Evolutionary conservation across 2,113 vertebrate species (phyloP).

Genomic region (Ranitomeya imitator): DNA sequence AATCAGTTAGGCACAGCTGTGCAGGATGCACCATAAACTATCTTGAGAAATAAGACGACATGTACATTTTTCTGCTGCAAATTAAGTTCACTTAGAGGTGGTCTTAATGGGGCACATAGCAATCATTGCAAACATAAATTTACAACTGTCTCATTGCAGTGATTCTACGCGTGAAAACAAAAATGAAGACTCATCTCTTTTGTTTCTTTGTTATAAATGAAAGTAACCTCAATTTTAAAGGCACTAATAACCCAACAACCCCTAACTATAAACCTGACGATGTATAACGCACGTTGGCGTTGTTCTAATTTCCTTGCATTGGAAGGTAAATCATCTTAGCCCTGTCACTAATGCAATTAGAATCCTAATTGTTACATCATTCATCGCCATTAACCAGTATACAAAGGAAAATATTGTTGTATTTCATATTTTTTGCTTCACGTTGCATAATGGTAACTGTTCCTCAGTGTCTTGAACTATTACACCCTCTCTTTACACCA

Average conservation of each 20-base stretch:
- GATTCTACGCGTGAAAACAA: constrained; percentile 72
- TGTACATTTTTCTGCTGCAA: constrained; percentile 85
- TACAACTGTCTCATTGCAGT: constrained; percentile 77
- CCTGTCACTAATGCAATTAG: constrained; percentile 29
- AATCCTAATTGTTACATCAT: constrained; percentile 20
- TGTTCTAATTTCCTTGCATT: constrained; percentile 63
- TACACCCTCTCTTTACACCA: too few relatives aligned
- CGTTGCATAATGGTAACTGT: neutral
- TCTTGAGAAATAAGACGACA: constrained; percentile 81
- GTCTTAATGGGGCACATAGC: constrained; percentile 83
- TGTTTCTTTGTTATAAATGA: constrained; percentile 76
- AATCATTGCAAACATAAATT: constrained; percentile 84
- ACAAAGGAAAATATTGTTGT: neutral
- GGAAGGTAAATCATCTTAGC: constrained; percentile 59
- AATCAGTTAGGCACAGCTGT: constrained; percentile 83
- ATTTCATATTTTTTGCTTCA: neutral
- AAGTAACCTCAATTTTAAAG: constrained; percentile 78
- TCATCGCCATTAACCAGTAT: neutral
- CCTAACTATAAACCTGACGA: constrained; percentile 72
- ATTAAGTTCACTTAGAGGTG: constrained; percentile 86
- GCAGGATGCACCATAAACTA: constrained; percentile 81
- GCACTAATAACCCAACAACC: constrained; percentile 76
- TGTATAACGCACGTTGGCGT: constrained; percentile 64
- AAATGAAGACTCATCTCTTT: constrained; percentile 74
- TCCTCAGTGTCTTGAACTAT: neutral